Conservation (phyloP, 2,888 invertebrate genomes). For the Caenorhabditis zanzibari region DNA sequence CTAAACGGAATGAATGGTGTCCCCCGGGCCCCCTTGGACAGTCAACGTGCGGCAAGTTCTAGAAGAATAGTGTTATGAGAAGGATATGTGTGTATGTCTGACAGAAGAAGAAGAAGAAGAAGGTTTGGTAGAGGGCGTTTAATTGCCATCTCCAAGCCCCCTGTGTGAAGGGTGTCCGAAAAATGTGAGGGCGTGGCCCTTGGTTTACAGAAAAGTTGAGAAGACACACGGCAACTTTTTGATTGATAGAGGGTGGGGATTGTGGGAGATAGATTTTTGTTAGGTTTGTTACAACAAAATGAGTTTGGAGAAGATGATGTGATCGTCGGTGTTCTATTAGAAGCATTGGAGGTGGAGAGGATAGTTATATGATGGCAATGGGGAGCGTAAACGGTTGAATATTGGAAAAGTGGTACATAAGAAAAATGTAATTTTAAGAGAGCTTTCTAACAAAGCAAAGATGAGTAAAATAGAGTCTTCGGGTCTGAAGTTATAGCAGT, state of each 20-base stretch:
- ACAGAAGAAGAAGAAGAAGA: no score
- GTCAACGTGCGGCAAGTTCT: background rate
- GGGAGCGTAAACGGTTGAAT: no score
- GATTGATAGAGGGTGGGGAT: constrained; percentile 33
- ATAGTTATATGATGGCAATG: no score
- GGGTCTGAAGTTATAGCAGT: no score
- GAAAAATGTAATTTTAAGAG: no score
- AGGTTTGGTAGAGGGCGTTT: constrained; percentile 11
- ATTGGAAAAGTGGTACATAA: no score
- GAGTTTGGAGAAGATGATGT: background rate
- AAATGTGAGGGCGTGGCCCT: constrained; percentile 39
- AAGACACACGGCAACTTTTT: no score
- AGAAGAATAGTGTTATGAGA: constrained; percentile 20
- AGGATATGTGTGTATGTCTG: constrained; percentile 7
- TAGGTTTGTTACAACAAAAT: background rate
- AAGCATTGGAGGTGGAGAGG: background rate
- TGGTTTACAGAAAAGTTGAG: background rate
- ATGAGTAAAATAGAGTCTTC: no score
- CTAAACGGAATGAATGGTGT: constrained; percentile 56
- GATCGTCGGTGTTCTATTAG: constrained; percentile 35
- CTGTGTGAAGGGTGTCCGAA: background rate
- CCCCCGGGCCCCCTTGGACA: no score
- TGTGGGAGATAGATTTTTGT: background rate
- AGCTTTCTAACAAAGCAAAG: no score
- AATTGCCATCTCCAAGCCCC: constrained; percentile 12